Conservation (phyloP, 2,113 vertebrate genomes). For the Cairina moschata region DNA sequence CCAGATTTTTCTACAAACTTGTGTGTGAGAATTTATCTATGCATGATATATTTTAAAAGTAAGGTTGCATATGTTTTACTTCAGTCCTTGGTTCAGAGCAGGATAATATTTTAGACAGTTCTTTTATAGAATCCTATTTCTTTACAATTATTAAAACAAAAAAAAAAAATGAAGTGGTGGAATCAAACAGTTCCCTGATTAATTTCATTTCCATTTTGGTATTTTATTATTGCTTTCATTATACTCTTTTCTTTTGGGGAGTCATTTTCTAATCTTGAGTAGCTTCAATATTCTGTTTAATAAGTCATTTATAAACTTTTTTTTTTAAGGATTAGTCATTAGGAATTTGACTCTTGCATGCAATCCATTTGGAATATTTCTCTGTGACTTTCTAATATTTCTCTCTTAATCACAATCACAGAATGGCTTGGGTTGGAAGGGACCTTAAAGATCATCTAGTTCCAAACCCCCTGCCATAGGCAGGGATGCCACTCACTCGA, state of each 20-base stretch:
- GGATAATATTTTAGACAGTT: not conserved
- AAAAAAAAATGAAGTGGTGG: not conserved
- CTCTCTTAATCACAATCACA: not conserved
- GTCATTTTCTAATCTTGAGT: not conserved
- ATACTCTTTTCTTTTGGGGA: not conserved
- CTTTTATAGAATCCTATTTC: not conserved
- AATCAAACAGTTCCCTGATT: not conserved
- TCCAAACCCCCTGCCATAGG: too few relatives aligned
- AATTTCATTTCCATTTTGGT: not conserved
- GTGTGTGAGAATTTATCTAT: not conserved
- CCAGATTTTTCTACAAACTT: not conserved
- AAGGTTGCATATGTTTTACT: not conserved
- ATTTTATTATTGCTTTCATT: not conserved
- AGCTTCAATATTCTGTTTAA: constrained; percentile 12
- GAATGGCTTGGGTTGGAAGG: too few relatives aligned
- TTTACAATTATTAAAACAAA: not conserved
- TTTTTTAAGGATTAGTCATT: constrained; percentile 19
- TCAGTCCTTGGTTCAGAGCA: not conserved
- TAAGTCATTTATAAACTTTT: not conserved
- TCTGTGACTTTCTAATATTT: not conserved
- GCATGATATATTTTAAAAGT: not conserved
- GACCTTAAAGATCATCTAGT: too few relatives aligned
- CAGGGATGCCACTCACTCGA: too few relatives aligned
- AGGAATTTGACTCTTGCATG: constrained; percentile 14
- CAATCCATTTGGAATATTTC: not conserved